phyloP scores from a whole-genome alignment of 2,797 vertebrate species.

The Dendrocincla fuliginosa region DNA sequence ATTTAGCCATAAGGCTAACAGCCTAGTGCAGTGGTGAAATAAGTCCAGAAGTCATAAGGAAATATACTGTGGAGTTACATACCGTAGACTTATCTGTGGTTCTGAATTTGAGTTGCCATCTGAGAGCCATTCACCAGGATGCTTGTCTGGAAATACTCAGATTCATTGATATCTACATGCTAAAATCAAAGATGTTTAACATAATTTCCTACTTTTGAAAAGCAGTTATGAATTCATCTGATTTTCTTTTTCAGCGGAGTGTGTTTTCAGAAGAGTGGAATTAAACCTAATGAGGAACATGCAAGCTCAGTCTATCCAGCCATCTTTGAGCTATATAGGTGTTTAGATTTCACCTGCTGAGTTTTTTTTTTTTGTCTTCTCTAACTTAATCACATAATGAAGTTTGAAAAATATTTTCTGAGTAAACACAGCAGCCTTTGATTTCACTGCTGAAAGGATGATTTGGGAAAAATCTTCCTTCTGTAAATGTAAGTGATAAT shows the following conservation, averaged over 20 bases:
- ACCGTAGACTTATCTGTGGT: rapidly evolving
- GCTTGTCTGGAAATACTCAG: neutral
- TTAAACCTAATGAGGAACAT: neutral
- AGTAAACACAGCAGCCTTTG: neutral
- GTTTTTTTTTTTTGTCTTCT: neutral
- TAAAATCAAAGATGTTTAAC: neutral
- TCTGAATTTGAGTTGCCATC: neutral
- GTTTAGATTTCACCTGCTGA: neutral
- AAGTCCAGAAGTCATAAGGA: neutral
- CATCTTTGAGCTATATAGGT: neutral
- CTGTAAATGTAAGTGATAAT: neutral
- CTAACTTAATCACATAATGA: neutral
- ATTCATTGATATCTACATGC: neutral
- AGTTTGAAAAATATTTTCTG: neutral
- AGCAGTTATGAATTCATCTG: neutral
- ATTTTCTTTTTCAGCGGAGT: neutral
- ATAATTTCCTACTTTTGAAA: neutral
- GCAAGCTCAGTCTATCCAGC: neutral
- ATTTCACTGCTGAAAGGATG: neutral
- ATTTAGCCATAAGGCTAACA: neutral
- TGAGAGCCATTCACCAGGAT: neutral
- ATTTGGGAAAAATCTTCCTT: neutral
- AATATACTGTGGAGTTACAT: neutral
- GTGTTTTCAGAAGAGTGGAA: neutral
- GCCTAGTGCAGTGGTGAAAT: neutral